Base-by-base conservation (phyloP, 2,797 vertebrate genomes). In the Steatocranus sp. region DNA sequence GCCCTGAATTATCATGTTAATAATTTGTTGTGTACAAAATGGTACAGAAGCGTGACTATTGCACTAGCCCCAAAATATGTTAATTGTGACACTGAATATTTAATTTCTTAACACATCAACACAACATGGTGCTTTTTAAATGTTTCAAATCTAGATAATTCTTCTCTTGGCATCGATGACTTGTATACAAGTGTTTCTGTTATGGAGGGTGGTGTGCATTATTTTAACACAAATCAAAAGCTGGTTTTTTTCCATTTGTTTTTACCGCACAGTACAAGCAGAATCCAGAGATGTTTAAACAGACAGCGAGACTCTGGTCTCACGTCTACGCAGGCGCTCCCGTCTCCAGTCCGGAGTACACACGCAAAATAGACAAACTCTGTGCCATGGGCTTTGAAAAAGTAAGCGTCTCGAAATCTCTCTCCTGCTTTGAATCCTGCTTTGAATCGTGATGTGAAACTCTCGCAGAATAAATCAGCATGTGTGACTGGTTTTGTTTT, bases 341-440 rank as follows among this genome's bases (percentile, higher is more conserved):
- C 17, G 96, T 97, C 94, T 98, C 98, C 96, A 98, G 98, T 97
- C 97, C 97, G 76, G 99, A 99, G 95, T 99, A 98, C 96, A 99
- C 97, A 91, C 97, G 97, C 96, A 99, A 99, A 97, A 99, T 99
- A 98, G 99, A 99, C 96, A 99, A 99, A 95, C 97, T 99, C 93
- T 99, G 98, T 97, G 97, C 98, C 95, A 99, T 99, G 98, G 99
- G 99, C 95, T 99, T 99, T 89, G 99, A 99, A 97, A 99, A 97
- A 97, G 98, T 99, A 95, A 97, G 98, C 95, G 87, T 74, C 7
- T 20, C 14, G 20, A 5, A 38, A 50, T 11, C 20, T 15, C 5
- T 8, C 11, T 5, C 10, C n/a, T n/a, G n/a, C n/a, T n/a, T n/a
- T n/a, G n/a, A n/a, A n/a, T 3, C 8, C 25, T 23, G 1, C 18